These are phyloP conservation scores for Auanema freiburgensis DNA, from an alignment of 2,888 invertebrate genomes.

Conservation along the genomic window DNA sequence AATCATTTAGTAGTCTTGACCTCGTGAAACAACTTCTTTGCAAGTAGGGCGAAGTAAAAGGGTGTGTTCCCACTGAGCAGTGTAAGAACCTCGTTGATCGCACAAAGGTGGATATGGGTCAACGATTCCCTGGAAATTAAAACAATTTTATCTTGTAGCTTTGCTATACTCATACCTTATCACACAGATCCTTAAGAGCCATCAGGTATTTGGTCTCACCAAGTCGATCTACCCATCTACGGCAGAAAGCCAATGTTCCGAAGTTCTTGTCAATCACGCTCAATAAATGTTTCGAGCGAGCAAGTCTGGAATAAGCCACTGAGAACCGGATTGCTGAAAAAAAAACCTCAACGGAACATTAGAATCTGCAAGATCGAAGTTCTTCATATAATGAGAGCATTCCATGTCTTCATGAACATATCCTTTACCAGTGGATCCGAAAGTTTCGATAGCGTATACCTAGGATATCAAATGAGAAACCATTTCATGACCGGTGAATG, in stretches of 20 bases:
- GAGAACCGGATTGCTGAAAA: background rate
- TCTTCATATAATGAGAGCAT: slow-evolving; percentile 99
- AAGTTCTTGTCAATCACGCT: slow-evolving; percentile 94
- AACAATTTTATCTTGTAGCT: background rate
- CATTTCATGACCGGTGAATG: slow-evolving; percentile 16
- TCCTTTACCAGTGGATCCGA: slow-evolving; percentile 90
- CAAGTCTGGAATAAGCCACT: too few species aligned
- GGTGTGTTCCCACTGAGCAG: slow-evolving; percentile 99
- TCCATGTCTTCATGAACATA: slow-evolving; percentile 97
- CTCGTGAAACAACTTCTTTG: slow-evolving; percentile 95
- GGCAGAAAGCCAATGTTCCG: slow-evolving; percentile 95
- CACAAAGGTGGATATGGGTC: slow-evolving; percentile 97
- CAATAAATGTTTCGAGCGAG: slow-evolving; percentile 87
- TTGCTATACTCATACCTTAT: slow-evolving; percentile 75
- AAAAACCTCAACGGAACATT: slow-evolving; percentile 84
- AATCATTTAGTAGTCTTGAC: slow-evolving; percentile 82
- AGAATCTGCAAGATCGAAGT: slow-evolving; percentile 78
- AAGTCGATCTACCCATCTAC: slow-evolving; percentile 94
- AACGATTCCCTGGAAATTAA: slow-evolving; percentile 77
- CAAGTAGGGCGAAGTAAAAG: slow-evolving; percentile 94
- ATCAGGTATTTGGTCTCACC: slow-evolving; percentile 96
- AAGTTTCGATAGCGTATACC: slow-evolving; percentile 98
- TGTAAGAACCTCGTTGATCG: slow-evolving; percentile 94
- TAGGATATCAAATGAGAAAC: slow-evolving; percentile 65
- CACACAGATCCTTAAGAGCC: slow-evolving; percentile 95